Evolutionary conservation across 2,113 vertebrate genomes (phyloP).

Genomic region (Ploceus nigricollis): DNA sequence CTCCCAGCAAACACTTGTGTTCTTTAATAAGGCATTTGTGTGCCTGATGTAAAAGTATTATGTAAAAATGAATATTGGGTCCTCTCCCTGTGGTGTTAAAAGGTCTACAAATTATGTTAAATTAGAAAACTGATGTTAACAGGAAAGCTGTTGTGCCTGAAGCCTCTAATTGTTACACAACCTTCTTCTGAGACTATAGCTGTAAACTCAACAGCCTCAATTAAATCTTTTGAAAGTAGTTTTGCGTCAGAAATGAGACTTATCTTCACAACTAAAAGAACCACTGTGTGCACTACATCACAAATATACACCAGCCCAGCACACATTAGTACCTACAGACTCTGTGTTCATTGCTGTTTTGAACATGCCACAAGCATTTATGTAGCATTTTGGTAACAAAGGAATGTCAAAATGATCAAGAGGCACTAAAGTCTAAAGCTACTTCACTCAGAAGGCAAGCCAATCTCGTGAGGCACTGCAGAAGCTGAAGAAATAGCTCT

Average conservation of each 20-base stretch:
- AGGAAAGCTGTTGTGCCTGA: background rate
- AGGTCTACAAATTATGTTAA: background rate
- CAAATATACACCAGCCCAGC: background rate
- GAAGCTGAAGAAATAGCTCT: constrained; percentile 21
- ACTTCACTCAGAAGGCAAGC: background rate
- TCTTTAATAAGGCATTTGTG: background rate
- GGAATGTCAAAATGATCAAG: background rate
- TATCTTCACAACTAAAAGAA: background rate
- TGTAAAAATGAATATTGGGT: background rate
- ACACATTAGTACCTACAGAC: background rate
- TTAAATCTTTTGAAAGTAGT: background rate
- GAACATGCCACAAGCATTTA: background rate
- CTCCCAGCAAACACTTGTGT: background rate
- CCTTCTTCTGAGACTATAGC: background rate
- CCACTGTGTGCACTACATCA: background rate
- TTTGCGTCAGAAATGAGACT: background rate
- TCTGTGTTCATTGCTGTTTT: background rate
- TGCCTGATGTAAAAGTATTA: background rate
- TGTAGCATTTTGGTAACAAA: background rate
- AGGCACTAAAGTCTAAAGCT: background rate
- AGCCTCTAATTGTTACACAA: background rate
- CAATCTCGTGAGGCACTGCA: background rate
- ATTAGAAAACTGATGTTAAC: background rate
- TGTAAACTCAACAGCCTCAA: background rate
- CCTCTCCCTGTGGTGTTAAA: background rate